Conservation (phyloP, 2,797 vertebrate genomes). For the Ibycter americanus region DNA sequence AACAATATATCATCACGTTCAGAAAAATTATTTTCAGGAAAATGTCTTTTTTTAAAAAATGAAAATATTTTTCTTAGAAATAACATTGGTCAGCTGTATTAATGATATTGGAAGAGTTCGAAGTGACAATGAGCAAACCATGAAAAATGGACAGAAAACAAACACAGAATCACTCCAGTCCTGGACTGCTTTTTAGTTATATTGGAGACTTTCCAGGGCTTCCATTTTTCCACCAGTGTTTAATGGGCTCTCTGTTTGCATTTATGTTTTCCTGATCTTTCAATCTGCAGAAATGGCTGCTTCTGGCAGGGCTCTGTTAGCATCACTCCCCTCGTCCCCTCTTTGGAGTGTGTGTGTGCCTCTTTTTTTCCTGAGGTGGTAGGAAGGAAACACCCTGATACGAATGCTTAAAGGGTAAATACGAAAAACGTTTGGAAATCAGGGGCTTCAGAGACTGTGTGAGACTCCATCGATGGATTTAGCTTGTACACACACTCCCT, state of each 20-base stretch:
- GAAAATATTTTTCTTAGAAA: slow-evolving; percentile 60
- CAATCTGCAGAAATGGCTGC: slow-evolving; percentile 31
- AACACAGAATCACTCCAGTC: slow-evolving; percentile 59
- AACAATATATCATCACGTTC: slow-evolving; percentile 1
- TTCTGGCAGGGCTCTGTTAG: slow-evolving; percentile 1
- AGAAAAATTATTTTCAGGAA: slow-evolving; percentile 43
- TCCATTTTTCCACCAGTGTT: slow-evolving; percentile 68
- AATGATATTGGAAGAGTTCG: slow-evolving; percentile 50
- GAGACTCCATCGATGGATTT: slow-evolving; percentile 27
- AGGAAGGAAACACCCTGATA: background rate
- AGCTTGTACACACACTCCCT: slow-evolving; percentile 26
- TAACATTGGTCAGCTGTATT: slow-evolving; percentile 51
- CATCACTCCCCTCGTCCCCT: background rate
- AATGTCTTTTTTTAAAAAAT: slow-evolving; percentile 1
- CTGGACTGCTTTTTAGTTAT: slow-evolving; percentile 59
- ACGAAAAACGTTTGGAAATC: background rate
- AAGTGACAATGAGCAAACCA: slow-evolving; percentile 67
- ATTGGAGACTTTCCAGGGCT: slow-evolving; percentile 66
- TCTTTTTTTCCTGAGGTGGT: background rate
- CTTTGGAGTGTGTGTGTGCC: background rate
- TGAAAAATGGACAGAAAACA: slow-evolving; percentile 69
- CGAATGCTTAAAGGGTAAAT: background rate
- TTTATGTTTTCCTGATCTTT: slow-evolving; percentile 65
- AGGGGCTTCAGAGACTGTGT: background rate
- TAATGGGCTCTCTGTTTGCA: slow-evolving; percentile 71